phyloP scores from a whole-genome alignment of 2,113 vertebrate species.

The Mixornis gularis region DNA sequence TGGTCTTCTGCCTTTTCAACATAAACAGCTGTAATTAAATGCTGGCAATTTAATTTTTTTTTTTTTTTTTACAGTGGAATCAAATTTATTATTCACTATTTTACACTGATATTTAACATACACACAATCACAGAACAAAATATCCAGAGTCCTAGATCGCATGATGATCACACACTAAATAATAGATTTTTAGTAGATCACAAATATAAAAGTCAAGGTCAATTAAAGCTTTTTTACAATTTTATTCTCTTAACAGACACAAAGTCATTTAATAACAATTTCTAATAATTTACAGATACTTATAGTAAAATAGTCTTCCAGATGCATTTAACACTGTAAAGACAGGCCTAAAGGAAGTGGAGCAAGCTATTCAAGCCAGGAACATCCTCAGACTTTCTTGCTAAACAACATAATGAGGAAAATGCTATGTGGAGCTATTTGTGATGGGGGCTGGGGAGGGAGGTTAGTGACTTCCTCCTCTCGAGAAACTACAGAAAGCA shows the following conservation, averaged over 20 bases:
- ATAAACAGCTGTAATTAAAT: slow-evolving; percentile 31
- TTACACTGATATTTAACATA: neutral
- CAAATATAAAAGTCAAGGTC: neutral
- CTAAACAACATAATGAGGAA: neutral
- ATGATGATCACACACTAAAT: neutral
- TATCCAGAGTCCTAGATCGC: neutral
- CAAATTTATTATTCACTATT: neutral
- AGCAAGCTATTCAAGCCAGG: neutral
- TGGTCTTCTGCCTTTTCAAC: slow-evolving; percentile 7
- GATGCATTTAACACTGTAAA: neutral
- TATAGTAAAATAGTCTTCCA: neutral
- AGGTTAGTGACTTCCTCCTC: neutral
- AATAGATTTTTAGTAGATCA: neutral
- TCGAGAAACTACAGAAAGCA: neutral
- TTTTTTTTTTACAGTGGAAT: neutral
- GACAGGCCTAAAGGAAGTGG: neutral
- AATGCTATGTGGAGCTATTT: neutral
- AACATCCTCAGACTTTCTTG: neutral
- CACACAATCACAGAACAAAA: neutral
- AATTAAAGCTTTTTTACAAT: neutral
- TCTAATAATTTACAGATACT: neutral
- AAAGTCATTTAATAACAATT: neutral
- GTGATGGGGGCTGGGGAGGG: rapidly evolving
- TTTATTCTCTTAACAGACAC: neutral
- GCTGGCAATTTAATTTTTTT: neutral